Evolutionary conservation across 2,113 vertebrate species (phyloP), one percentile per base, ranked within the genome.

Genomic region (Brachyhypopomus gauderio): DNA sequence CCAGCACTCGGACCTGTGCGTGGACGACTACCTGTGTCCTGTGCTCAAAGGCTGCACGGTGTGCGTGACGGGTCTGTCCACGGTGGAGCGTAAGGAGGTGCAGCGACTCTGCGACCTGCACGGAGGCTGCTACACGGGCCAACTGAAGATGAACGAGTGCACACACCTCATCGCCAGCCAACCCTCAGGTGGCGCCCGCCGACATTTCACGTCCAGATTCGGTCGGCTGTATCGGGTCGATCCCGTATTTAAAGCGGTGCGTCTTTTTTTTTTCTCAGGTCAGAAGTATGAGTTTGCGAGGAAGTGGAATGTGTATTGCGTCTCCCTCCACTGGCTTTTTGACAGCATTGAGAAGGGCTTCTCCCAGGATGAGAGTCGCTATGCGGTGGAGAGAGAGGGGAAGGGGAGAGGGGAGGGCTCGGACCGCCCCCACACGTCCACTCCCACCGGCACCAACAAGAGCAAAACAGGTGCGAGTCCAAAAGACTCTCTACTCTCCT

Each of bases 71-170:
- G 98, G 98, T 41, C 92, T 98, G 20, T 94, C 93, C 82, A 92
- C 89, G 25, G 63, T 87, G 0, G 95, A 98, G 48, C 95, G 98
- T 41, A 97, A 91, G 66, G 93, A 96, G 77, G 95, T 99, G n/a
- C 96, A 98, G 86, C 91, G 94, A 5, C 94, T 98, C 27, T 95
- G 96, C 69, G 71, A 93, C 34, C 88, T 94, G 79, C 95, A 99
- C 0, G 97, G 97, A 11, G 98, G 94, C 45, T 94, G 86, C 0
- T 99, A 99, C 72, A 95, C 92, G 0, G 98, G 97, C 25, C 96
- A 98, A 79, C 92, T 99, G 72, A 98, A 96, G 88, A 96, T 98
- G 95, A 99, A 98, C 0, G 98, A 98, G 48, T 97, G 97, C 36
- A 99, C 98, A 38, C 98, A 99, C 74, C 97, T 99, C 82, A 96